phyloP scores from a whole-genome alignment of 2,797 vertebrate genomes.

The Arnoldichthys spilopterus region DNA sequence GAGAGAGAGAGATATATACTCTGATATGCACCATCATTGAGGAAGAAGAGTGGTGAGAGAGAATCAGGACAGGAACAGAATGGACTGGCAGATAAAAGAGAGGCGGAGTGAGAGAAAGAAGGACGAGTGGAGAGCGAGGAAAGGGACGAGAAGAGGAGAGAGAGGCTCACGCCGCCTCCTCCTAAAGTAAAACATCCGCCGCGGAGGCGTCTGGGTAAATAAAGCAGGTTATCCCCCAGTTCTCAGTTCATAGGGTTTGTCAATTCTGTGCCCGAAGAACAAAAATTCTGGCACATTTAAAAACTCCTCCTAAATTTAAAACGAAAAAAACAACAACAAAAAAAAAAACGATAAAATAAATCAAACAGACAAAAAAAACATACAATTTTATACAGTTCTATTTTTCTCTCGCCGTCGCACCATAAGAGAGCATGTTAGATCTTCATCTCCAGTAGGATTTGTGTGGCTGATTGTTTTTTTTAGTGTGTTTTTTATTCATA shows the following conservation, averaged over 20 bases:
- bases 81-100: neutral
- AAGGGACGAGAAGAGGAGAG: neutral
- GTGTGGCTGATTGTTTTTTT: conserved; percentile 69
- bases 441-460: conserved; percentile 85
- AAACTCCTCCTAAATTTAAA: conserved; percentile 65
- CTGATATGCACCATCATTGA: neutral
- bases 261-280: conserved; percentile 68
- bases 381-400: conserved; percentile 74
- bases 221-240: conserved; percentile 78
- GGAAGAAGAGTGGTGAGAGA: conserved; percentile 2
- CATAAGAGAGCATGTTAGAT: conserved; percentile 67
- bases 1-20: neutral
- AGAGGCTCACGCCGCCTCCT: conserved; percentile 53
- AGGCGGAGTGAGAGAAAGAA: conserved; percentile 40
- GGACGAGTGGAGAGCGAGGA: conserved; percentile 14
- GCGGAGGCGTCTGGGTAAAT: conserved; percentile 62
- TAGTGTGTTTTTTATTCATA: conserved; percentile 70
- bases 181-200: conserved; percentile 74
- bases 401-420: conserved; percentile 65
- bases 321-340: conserved; percentile 53
- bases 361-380: conserved; percentile 63
- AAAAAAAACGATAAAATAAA: conserved; percentile 56
- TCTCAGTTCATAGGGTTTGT: conserved; percentile 88
- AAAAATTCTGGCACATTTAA: conserved; percentile 59
- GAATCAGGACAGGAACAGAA: neutral